phyloP scores from a whole-genome alignment of 2,888 invertebrate genomes.

The Himalopsyche japonica region DNA sequence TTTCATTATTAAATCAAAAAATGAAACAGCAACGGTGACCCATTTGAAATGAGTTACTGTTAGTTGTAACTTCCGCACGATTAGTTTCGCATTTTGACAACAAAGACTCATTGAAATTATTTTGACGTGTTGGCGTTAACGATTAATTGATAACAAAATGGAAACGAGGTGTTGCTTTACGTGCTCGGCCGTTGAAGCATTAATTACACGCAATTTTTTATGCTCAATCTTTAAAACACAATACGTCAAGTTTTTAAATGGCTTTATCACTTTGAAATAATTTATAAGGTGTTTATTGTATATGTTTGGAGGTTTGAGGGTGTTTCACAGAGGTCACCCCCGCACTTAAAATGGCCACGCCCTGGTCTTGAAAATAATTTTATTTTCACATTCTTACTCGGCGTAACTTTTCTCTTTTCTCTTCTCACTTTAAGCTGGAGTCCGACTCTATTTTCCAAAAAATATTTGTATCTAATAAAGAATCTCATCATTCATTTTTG shows the following conservation, averaged over 20 bases:
- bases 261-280: neutral
- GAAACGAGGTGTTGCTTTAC: neutral
- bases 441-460: too few relatives aligned
- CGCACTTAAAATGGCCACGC: too few relatives aligned
- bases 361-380: too few relatives aligned
- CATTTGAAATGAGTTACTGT: neutral
- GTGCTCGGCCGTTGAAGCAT: neutral
- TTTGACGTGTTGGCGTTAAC: neutral
- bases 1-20: too few relatives aligned
- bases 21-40: neutral
- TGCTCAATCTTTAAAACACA: neutral
- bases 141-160: neutral
- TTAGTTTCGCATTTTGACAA: neutral
- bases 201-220: neutral
- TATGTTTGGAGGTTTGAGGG: too few relatives aligned
- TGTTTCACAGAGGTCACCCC: too few relatives aligned
- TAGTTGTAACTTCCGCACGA: neutral
- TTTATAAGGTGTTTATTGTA: neutral
- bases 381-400: too few relatives aligned
- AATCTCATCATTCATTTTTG: too few relatives aligned
- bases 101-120: neutral
- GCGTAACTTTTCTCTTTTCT: too few relatives aligned
- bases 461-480: too few relatives aligned
- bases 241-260: neutral
- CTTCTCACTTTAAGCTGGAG: too few relatives aligned